phyloP scores from a whole-genome alignment of 2,797 vertebrate species.

The Phataginus tricuspis region DNA sequence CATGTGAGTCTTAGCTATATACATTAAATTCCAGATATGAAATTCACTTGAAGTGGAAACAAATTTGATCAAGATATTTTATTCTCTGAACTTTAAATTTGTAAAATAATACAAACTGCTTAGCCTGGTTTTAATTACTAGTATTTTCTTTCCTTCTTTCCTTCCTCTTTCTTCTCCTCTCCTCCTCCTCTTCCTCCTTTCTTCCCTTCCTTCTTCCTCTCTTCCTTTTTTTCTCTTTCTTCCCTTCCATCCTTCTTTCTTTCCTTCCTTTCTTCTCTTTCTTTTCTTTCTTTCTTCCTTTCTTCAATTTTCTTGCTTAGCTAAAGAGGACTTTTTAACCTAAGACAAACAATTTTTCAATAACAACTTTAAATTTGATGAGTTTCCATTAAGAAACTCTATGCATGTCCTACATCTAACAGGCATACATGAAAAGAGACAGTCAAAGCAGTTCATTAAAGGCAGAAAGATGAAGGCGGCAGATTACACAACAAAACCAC shows the following conservation, averaged over 20 bases:
- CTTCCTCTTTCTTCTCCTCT: background rate
- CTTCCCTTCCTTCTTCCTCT: background rate
- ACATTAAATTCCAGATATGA: background rate
- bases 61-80: conserved; percentile 15
- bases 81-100: background rate
- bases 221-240: background rate
- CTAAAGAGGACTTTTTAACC: conserved; percentile 59
- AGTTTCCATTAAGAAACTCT: conserved; percentile 66
- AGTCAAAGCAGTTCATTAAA: conserved; percentile 61
- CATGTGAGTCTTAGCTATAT: background rate
- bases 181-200: background rate
- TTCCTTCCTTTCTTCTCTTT: background rate
- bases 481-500: conserved; percentile 68
- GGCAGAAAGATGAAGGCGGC: conserved; percentile 62
- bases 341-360: conserved; percentile 70
- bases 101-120: background rate
- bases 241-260: too few species aligned
- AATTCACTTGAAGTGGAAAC: conserved; percentile 20
- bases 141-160: background rate
- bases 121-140: background rate
- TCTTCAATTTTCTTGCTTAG: background rate
- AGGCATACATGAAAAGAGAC: conserved; percentile 44
- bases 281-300: background rate
- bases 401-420: conserved; percentile 44
- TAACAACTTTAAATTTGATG: conserved; percentile 71